These are phyloP conservation scores for Euura saliciscinereae DNA, from an alignment of 1,140 invertebrate genomes.

Conservation along the genomic window DNA sequence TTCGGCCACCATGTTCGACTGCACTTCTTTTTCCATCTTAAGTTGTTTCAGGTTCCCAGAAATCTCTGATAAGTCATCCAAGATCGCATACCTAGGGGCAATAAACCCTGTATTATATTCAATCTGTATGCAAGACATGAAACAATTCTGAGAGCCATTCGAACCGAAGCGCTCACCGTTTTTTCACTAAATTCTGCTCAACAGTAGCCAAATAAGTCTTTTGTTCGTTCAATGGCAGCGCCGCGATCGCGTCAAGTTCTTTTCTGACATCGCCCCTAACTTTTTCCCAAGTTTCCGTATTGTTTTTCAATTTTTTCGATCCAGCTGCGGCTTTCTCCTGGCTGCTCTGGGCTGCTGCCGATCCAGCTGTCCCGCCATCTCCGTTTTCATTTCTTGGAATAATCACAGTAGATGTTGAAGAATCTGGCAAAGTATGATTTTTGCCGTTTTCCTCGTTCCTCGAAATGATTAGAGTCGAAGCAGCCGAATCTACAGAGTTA, in stretches of 20 bases:
- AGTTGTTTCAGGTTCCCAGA: conserved; percentile 47
- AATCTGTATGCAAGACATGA: neutral
- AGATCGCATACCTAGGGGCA: conserved; percentile 40
- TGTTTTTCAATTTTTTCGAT: neutral
- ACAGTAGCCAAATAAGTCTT: conserved; percentile 34
- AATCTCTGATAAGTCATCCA: conserved; percentile 49
- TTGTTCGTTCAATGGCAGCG: conserved; percentile 33
- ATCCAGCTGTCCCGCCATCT: neutral
- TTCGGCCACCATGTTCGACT: conserved; percentile 38
- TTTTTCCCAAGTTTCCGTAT: conserved; percentile 29
- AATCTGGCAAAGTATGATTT: neutral
- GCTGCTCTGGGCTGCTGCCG: neutral
- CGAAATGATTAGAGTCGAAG: conserved; percentile 26
- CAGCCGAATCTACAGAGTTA: conserved; percentile 8
- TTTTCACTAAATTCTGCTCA: conserved; percentile 45
- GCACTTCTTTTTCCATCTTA: conserved; percentile 48
- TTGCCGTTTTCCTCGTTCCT: conserved; percentile 1
- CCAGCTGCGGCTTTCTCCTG: neutral
- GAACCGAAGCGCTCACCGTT: conserved; percentile 37
- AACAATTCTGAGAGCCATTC: neutral
- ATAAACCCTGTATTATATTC: neutral
- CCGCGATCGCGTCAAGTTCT: conserved; percentile 27
- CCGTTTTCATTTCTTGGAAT: neutral
- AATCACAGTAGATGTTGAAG: conserved; percentile 5
- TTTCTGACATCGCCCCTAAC: conserved; percentile 35